Percentiles rank a stretch among this genome's conserved stretches.
These are phyloP conservation scores for Todiramphus chloris DNA, from an alignment of 2,113 vertebrate genomes.

Conservation along the genomic window DNA sequence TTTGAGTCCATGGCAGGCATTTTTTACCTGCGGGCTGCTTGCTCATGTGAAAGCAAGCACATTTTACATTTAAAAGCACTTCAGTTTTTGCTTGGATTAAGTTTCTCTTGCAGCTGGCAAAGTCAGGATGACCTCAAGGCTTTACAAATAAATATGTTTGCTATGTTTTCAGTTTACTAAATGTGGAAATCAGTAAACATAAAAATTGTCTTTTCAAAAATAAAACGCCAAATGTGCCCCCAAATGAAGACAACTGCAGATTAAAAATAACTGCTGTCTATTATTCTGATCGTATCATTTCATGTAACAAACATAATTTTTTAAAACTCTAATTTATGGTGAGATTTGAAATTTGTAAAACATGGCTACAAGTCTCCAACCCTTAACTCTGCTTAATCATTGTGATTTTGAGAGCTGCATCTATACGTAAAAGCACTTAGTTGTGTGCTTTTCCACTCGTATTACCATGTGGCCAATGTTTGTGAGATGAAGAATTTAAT, in stretches of 20 bases:
- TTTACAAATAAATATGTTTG: slow-evolving; percentile 43
- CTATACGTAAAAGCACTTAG: not conserved
- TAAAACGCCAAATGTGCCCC: not conserved
- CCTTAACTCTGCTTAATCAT: not conserved
- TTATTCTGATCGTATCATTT: not conserved
- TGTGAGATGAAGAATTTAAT: not conserved
- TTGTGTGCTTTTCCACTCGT: not conserved
- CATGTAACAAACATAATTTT: not conserved
- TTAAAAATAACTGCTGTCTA: not conserved
- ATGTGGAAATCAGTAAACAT: not conserved
- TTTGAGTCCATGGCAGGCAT: slow-evolving; percentile 4
- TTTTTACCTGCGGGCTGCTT: slow-evolving; percentile 58
- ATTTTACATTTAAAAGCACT: slow-evolving; percentile 72
- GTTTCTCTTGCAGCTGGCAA: slow-evolving; percentile 55
- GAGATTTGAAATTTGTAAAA: not conserved
- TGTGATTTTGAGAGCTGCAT: not conserved
- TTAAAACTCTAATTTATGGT: not conserved
- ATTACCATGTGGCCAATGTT: not conserved
- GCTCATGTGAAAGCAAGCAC: slow-evolving; percentile 62
- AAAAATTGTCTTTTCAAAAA: not conserved
- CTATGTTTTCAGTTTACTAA: slow-evolving; percentile 15
- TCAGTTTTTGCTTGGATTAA: slow-evolving; percentile 66
- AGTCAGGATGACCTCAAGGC: slow-evolving; percentile 59
- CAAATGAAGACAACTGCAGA: not conserved
- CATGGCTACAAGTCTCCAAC: not conserved